Evolutionary conservation across 1,140 invertebrate species (phyloP), one percentile per base, ranked within the genome.

Genomic region (Antheraea mylitta): DNA sequence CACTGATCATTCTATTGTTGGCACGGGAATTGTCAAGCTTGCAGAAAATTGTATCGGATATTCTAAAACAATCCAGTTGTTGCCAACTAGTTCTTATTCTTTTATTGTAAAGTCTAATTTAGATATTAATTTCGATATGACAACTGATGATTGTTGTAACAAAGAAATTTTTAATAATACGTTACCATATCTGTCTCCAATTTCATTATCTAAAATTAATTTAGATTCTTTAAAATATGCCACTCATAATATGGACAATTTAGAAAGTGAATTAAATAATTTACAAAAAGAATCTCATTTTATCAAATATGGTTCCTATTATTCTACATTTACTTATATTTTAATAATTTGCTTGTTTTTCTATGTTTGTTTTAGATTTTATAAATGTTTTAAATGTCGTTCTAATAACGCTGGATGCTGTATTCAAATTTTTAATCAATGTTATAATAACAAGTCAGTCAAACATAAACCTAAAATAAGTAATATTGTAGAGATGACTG

Each of bases 171-270:
- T 60, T 19, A 60, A 60, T 60, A 16, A 60, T 11, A 60, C 18
- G 9, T 60, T 77, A 42, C 70, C 64, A 36, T 45, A 19, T 19
- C 22, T 77, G 30, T 72, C 75, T 38, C 75, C 75, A 13, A 48
- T 77, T 36, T 64, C 72, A 61, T 38, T 77, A 18, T 69, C 36
- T 45, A 77, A 77, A 45, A 74, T 63, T 42, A 59, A 70, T 42
- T 64, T 70, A 62, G 68, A 71, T 48, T 69, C 71, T n/a, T 58
- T 69, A 30, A 71, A 70, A 58, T 63, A 71, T 45, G 58, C 62
- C 42, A 58, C 66, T 11, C 71, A 68, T 62, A 18, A 74, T 64
- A n/a, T 71, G 18, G 60, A 74, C 30, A 66, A 59, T 36, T 42
- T 70, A 45, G 66, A 74, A 64, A n/a, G 22, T 16, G 62, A 73